Percentiles rank a stretch among this genome's conserved stretches.
These are phyloP conservation scores for Caenorhabditis becei DNA, from an alignment of 2,888 invertebrate genomes.

Conservation along the genomic window DNA sequence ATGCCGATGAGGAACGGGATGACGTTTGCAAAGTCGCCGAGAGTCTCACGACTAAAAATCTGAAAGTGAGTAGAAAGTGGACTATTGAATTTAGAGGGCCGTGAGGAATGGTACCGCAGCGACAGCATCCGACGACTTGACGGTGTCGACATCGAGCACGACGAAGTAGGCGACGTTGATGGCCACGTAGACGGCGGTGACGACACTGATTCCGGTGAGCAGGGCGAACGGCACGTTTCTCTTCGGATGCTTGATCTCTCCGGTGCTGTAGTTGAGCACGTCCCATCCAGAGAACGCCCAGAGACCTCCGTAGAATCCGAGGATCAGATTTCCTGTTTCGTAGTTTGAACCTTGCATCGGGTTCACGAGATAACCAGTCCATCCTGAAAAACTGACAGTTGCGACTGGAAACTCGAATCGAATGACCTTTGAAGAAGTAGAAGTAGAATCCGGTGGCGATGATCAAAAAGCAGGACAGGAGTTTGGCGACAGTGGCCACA, in stretches of 20 bases:
- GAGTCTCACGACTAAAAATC: slow-evolving; percentile 79
- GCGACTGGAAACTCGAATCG: neutral
- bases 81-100: slow-evolving; percentile 55
- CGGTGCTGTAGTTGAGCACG: slow-evolving; percentile 80
- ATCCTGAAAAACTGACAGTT: slow-evolving; percentile 65
- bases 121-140: slow-evolving; percentile 80
- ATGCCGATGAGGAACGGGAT: slow-evolving; percentile 81
- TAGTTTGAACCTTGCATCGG: slow-evolving; percentile 76
- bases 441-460: slow-evolving; percentile 80
- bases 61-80: slow-evolving; percentile 66
- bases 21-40: slow-evolving; percentile 77
- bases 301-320: slow-evolving; percentile 80
- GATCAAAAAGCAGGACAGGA: slow-evolving; percentile 78
- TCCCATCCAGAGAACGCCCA: slow-evolving; percentile 81
- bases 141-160: slow-evolving; percentile 80
- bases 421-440: slow-evolving; percentile 76
- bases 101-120: slow-evolving; percentile 73
- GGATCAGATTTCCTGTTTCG: slow-evolving; percentile 75
- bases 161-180: slow-evolving; percentile 81
- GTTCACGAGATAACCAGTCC: slow-evolving; percentile 71
- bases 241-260: slow-evolving; percentile 77
- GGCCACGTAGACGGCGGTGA: slow-evolving; percentile 76
- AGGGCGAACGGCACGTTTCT: slow-evolving; percentile 80
- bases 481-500: slow-evolving; percentile 79
- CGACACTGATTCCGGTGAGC: slow-evolving; percentile 74